Conservation (phyloP, 2,888 invertebrate genomes). For the Embidobia sp. region DNA sequence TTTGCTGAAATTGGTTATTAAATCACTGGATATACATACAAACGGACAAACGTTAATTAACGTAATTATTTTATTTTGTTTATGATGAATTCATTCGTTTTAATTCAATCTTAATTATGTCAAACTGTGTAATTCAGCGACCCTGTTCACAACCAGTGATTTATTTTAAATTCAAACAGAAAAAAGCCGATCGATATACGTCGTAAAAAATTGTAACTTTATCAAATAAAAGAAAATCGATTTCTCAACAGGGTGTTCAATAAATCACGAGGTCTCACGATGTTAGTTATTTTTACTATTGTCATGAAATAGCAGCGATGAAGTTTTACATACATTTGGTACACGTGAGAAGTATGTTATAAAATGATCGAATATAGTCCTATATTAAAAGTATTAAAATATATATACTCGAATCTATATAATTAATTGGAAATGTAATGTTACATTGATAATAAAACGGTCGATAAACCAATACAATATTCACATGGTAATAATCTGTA, state of each 20-base stretch:
- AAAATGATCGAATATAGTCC: slow-evolving; percentile 22
- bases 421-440: slow-evolving; percentile 20
- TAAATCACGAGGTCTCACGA: slow-evolving; percentile 8
- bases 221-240: too few relatives aligned
- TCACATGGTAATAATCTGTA: slow-evolving; percentile 12
- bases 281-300: slow-evolving; percentile 58
- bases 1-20: too few relatives aligned
- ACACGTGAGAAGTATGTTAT: slow-evolving; percentile 23
- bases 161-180: too few relatives aligned
- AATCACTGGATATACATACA: too few relatives aligned
- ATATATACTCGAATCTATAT: slow-evolving; percentile 41
- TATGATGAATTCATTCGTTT: too few relatives aligned
- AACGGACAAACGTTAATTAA: too few relatives aligned
- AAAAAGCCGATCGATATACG: too few relatives aligned
- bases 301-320: slow-evolving; percentile 55
- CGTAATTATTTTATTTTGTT: too few relatives aligned
- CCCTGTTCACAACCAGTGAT: too few relatives aligned
- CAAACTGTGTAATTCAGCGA: too few relatives aligned
- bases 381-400: slow-evolving; percentile 44
- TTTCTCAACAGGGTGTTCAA: slow-evolving; percentile 12
- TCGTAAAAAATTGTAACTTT: too few relatives aligned
- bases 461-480: slow-evolving; percentile 11
- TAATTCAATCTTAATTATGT: too few relatives aligned
- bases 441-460: slow-evolving; percentile 13
- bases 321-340: slow-evolving; percentile 50